Evolutionary conservation across 2,797 vertebrate species (phyloP), one percentile per base, ranked within the genome.

Genomic region (Cyprinella venusta): DNA sequence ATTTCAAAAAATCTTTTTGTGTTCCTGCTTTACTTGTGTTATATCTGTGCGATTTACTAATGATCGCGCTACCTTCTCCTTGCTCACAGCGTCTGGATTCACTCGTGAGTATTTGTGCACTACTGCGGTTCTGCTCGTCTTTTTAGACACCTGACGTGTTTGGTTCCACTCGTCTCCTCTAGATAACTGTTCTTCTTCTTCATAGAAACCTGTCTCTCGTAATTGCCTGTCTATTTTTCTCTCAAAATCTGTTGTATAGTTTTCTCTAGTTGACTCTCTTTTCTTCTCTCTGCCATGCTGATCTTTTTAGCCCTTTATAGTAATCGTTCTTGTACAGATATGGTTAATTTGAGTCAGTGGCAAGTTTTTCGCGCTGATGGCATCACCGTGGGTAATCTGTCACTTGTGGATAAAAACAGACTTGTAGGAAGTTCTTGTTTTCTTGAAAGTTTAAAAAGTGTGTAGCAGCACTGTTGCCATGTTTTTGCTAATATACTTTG

Each of bases 61-160:
- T 80, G 69, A 72, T 68, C 68, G 82, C 72, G 82, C 81, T 75
- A 83, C 85, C 81, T 69, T 88, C 74, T 86, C 78, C 69, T 85
- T 78, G 76, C 87, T 87, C 85, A 88, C 87, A 88, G 87, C 87
- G 70, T 84, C 85, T 45, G 87, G 87, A 88, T 88, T 82, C 75
- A 88, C 81, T 87, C 87, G 87, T 88, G 87, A 88, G 87, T 88
- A 88, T 84, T 79, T 33, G 75, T 74, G 71, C 84, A 84, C 82
- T 80, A 61, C 78, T 69, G 69, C 63, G n/a, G 19, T 61, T 40
- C 67, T 65, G 26, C 19, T 61, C 24, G 18, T 67, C 63, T 67
- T 78, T 52, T 82, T 26, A 87, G 65, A 81, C 6, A 16, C 54
- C 65, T 15, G 50, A 63, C n/a, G 13, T 63, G 1, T 15, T 4